A percentile compares a stretch with the other conserved stretches of the same genome.
phyloP scores from a whole-genome alignment of 2,797 vertebrate species.

The Microhierax caerulescens region DNA sequence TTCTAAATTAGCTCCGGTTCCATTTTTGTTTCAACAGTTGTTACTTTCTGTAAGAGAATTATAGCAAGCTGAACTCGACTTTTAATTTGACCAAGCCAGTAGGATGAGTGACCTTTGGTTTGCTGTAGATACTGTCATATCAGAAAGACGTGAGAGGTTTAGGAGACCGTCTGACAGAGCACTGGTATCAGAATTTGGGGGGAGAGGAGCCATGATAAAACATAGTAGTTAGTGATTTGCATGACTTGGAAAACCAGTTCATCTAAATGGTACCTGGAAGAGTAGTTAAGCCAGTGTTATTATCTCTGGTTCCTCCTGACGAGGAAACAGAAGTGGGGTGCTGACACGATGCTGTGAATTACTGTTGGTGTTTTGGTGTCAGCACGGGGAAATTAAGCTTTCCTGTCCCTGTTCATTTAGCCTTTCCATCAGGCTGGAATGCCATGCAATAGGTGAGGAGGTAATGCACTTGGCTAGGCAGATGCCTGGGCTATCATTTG shows the following conservation, averaged over 20 bases:
- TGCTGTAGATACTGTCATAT: background rate
- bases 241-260: background rate
- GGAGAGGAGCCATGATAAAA: background rate
- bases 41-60: background rate
- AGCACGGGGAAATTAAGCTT: background rate
- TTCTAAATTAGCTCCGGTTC: constrained; percentile 46
- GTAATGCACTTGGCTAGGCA: background rate
- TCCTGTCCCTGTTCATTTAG: background rate
- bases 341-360: background rate
- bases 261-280: background rate
- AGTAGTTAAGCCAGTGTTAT: background rate
- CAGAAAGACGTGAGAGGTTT: background rate
- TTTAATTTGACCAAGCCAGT: background rate
- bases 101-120: background rate
- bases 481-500: background rate
- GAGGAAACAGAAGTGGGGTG: background rate
- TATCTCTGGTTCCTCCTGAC: background rate
- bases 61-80: background rate
- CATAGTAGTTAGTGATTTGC: background rate
- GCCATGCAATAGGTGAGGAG: background rate
- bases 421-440: background rate
- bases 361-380: background rate
- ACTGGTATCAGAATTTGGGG: background rate
- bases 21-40: constrained; percentile 52
- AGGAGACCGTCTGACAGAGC: background rate